Evolutionary conservation across 2,888 invertebrate species (phyloP).

Genomic region (Yponomeuta malinellus): DNA sequence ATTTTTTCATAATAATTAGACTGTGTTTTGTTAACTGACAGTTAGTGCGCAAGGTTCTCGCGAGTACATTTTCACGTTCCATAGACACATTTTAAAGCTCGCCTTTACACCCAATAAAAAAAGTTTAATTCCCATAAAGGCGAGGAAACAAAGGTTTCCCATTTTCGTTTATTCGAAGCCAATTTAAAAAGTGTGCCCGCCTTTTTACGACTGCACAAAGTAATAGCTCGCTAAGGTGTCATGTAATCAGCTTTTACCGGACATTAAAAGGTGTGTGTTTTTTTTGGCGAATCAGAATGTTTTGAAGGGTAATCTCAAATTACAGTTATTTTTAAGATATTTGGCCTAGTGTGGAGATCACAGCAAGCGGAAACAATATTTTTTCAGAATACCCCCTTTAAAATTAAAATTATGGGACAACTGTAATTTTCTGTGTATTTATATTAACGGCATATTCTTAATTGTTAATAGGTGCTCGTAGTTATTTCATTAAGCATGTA

Average conservation of each 20-base stretch:
- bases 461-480: too few species aligned
- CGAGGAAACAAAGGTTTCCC: not conserved
- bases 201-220: not conserved
- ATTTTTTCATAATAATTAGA: not conserved
- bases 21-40: not conserved
- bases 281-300: not conserved
- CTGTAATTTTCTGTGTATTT: too few species aligned
- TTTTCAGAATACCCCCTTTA: too few species aligned
- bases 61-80: not conserved
- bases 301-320: not conserved
- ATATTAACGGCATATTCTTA: too few species aligned
- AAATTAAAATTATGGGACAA: too few species aligned
- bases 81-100: not conserved
- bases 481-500: too few species aligned
- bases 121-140: not conserved
- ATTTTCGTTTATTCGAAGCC: slow-evolving; percentile 2
- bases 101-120: not conserved
- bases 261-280: not conserved
- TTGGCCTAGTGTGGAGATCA: too few species aligned
- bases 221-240: not conserved
- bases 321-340: not conserved
- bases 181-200: slow-evolving; percentile 1
- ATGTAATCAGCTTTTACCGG: slow-evolving; percentile 1
- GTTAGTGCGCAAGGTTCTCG: not conserved
- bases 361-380: too few species aligned